Percentiles rank a stretch among this genome's conserved stretches.
Conservation (phyloP, 2,113 vertebrate genomes). For the Martes martes region DNA sequence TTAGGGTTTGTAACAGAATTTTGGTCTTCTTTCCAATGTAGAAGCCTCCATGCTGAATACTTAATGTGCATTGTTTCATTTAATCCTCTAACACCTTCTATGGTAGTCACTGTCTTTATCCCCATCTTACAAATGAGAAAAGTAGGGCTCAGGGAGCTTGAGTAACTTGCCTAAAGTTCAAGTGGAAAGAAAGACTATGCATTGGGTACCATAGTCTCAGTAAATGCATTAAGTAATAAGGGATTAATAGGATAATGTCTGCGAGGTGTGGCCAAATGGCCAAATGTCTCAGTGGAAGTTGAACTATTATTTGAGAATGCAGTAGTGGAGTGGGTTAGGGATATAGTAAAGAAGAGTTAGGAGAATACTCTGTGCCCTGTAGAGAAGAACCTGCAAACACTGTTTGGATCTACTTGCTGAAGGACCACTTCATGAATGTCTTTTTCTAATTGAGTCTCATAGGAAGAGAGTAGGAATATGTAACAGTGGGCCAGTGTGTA, state of each 20-base stretch:
- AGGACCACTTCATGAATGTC: not conserved
- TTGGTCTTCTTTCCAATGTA: not conserved
- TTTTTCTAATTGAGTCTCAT: not conserved
- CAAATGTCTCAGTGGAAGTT: not conserved
- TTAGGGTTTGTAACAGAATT: not conserved
- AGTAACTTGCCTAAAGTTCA: not conserved
- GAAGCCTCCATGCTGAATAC: not conserved
- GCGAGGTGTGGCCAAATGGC: not conserved
- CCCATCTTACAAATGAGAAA: conserved; percentile 6
- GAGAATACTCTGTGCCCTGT: not conserved
- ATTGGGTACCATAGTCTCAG: not conserved
- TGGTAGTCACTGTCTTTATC: not conserved
- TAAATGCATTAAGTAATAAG: not conserved
- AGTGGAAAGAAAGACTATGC: not conserved
- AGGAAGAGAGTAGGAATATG: conserved; percentile 26
- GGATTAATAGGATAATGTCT: not conserved
- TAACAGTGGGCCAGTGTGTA: not conserved
- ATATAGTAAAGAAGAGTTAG: not conserved
- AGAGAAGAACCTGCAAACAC: not conserved
- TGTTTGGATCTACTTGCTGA: not conserved
- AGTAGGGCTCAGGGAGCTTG: not conserved
- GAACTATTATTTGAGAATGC: not conserved
- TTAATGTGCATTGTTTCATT: conserved; percentile 12
- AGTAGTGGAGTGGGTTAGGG: not conserved
- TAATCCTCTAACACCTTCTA: not conserved